Conservation (phyloP, 2,888 invertebrate species). For the Chrysolina americana region DNA sequence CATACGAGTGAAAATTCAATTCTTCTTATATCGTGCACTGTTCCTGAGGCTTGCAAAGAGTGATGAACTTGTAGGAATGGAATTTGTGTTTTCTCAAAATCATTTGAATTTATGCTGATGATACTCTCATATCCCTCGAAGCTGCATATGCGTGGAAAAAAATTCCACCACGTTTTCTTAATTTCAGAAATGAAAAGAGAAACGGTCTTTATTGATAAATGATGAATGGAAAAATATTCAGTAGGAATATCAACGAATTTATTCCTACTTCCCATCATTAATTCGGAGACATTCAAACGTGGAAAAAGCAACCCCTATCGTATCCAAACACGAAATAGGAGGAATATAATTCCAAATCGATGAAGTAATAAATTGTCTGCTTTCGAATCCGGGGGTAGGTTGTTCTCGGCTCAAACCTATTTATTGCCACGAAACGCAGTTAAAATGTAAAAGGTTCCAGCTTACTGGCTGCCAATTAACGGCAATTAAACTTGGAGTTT, state of each 20-base stretch:
- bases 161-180: no score
- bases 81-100: no score
- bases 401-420: conserved; percentile 35
- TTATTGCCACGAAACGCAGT: conserved; percentile 39
- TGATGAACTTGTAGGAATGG: no score
- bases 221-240: conserved; percentile 13
- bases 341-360: conserved; percentile 62
- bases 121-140: no score
- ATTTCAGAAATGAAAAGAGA: conserved; percentile 3
- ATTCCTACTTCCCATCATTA: conserved; percentile 44
- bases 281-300: conserved; percentile 51
- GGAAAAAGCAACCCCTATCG: conserved; percentile 47
- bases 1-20: no score
- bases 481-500: conserved; percentile 35
- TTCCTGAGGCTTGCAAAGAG: no score
- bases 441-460: conserved; percentile 42
- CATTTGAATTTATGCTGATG: no score
- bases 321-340: conserved; percentile 61
- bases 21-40: no score
- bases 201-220: conserved; percentile 3
- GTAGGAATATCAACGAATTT: neutral
- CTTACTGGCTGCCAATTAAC: conserved; percentile 39
- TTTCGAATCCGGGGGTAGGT: conserved; percentile 47
- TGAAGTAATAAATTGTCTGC: conserved; percentile 61
- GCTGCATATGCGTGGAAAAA: no score